A percentile compares a stretch with the other conserved stretches of the same genome.
These are phyloP conservation scores for Drosophila lacteicornis DNA, from an alignment of 1,140 invertebrate species.

Conservation along the genomic window DNA sequence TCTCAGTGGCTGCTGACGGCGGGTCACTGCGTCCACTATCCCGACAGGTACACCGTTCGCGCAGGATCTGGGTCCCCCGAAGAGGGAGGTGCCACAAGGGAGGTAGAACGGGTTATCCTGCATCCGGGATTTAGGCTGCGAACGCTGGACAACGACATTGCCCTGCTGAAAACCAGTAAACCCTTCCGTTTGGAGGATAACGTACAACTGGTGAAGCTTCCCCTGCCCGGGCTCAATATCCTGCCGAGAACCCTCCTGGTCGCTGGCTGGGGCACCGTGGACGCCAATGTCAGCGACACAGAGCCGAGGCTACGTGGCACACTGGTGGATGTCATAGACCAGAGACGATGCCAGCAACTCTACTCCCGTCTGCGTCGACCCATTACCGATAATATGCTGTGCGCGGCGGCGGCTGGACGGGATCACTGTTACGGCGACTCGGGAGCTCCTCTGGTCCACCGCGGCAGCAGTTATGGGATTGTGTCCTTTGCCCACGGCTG, in stretches of 20 bases:
- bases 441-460: slow-evolving; percentile 84
- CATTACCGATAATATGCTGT: slow-evolving; percentile 86
- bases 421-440: slow-evolving; percentile 83
- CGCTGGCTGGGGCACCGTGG: slow-evolving; percentile 47
- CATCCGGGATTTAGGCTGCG: slow-evolving; percentile 29
- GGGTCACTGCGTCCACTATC: slow-evolving; percentile 47
- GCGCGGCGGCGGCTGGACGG: slow-evolving; percentile 83
- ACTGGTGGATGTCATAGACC: slow-evolving; percentile 22
- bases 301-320: slow-evolving; percentile 31
- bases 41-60: slow-evolving; percentile 32
- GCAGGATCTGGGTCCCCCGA: slow-evolving; percentile 35
- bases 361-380: slow-evolving; percentile 10
- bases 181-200: slow-evolving; percentile 21
- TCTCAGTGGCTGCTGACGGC: slow-evolving; percentile 51
- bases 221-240: slow-evolving; percentile 13
- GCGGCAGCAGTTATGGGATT: slow-evolving; percentile 85
- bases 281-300: neutral
- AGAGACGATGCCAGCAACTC: slow-evolving; percentile 15
- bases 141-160: slow-evolving; percentile 40
- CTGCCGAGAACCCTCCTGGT: slow-evolving; percentile 32
- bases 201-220: slow-evolving; percentile 40
- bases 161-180: slow-evolving; percentile 23
- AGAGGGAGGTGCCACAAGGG: slow-evolving; percentile 21
- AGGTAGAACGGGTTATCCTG: slow-evolving; percentile 21
- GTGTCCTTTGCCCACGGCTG: slow-evolving; percentile 88